phyloP scores from a whole-genome alignment of 1,140 invertebrate species.

The Apis cerana region DNA sequence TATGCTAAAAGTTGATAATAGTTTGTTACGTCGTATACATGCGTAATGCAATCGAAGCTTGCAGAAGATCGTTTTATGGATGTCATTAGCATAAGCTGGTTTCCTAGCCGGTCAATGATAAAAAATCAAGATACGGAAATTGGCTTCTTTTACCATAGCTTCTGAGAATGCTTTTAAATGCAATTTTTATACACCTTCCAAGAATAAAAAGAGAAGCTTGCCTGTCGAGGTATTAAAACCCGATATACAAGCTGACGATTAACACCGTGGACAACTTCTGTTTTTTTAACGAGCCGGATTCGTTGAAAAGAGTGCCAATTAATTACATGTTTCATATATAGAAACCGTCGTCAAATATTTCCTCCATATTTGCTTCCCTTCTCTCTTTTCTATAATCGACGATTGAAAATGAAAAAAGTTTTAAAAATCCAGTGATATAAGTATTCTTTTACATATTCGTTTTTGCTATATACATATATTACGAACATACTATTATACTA shows the following conservation, averaged over 20 bases:
- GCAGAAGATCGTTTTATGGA: conserved; percentile 4
- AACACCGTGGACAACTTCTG: background rate
- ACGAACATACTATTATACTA: background rate
- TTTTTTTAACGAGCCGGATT: conserved; percentile 1
- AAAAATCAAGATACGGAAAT: conserved; percentile 22
- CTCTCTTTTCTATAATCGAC: background rate
- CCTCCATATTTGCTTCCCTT: too few species aligned
- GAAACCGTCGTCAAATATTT: background rate
- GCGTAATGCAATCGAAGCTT: conserved; percentile 12
- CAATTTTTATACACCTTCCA: conserved; percentile 5
- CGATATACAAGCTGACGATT: background rate
- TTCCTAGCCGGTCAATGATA: background rate
- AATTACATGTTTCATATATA: conserved; percentile 26
- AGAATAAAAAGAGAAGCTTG: conserved; percentile 4
- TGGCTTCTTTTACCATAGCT: conserved; percentile 10
- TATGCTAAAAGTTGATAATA: conserved; percentile 30
- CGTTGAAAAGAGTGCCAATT: conserved; percentile 7
- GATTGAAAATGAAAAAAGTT: background rate
- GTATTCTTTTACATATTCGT: background rate
- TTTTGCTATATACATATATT: background rate
- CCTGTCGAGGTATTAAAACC: background rate
- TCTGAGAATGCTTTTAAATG: conserved; percentile 20
- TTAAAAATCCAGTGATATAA: background rate
- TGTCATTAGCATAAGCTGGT: conserved; percentile 30
- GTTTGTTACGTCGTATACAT: conserved; percentile 16